These are phyloP conservation scores for Girardinichthys multiradiatus DNA, from an alignment of 2,113 vertebrate genomes.

Conservation along the genomic window DNA sequence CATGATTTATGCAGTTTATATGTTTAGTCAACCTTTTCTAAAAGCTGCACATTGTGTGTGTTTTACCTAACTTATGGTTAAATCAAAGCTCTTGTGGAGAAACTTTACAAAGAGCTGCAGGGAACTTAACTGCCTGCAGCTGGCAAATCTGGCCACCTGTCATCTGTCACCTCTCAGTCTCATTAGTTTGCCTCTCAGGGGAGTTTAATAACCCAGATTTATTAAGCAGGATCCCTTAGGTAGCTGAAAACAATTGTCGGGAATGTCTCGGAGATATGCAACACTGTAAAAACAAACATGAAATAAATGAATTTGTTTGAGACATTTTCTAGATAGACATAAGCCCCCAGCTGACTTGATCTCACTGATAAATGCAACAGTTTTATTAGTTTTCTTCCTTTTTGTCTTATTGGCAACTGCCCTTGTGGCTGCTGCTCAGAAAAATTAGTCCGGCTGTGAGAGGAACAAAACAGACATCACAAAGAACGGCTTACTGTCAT, in stretches of 20 bases:
- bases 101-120: constrained; percentile 24
- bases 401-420: background rate
- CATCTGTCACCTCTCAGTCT: constrained; percentile 42
- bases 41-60: constrained; percentile 9
- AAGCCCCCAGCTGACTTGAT: background rate
- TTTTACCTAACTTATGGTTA: constrained; percentile 11
- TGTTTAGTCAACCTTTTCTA: background rate
- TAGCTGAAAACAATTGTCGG: background rate
- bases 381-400: constrained; percentile 6
- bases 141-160: constrained; percentile 39
- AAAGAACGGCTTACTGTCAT: constrained; percentile 44
- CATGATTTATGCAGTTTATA: background rate
- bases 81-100: constrained; percentile 18
- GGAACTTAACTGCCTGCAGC: background rate
- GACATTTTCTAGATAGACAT: constrained; percentile 1
- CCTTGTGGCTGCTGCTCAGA: constrained; percentile 14
- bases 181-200: constrained; percentile 42
- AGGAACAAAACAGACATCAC: constrained; percentile 37
- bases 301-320: background rate
- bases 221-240: constrained; percentile 27
- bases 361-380: background rate
- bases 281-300: background rate
- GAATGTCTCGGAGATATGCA: constrained; percentile 2
- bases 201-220: constrained; percentile 9
- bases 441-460: constrained; percentile 30